Evolutionary conservation across 2,113 vertebrate species (phyloP).

Genomic region (Sus scrofa): DNA sequence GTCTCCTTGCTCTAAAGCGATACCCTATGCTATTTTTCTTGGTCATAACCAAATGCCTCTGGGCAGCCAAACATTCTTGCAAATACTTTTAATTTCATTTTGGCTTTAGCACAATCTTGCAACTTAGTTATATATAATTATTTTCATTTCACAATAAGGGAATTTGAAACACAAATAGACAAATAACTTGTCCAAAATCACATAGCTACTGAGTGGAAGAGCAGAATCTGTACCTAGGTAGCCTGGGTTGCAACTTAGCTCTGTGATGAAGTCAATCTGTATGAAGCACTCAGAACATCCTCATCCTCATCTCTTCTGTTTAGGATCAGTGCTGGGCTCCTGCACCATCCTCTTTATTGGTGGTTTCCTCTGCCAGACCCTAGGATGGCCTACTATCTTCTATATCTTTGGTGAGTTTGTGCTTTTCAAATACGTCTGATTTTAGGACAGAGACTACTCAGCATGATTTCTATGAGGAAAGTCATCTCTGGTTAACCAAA

Average conservation of each 20-base stretch:
- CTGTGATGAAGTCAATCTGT: rapidly evolving
- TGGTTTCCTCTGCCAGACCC: conserved; percentile 87
- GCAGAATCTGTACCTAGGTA: not conserved
- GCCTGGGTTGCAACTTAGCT: not conserved
- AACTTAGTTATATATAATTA: not conserved
- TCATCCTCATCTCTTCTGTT: not conserved
- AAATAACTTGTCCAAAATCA: not conserved
- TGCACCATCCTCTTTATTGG: conserved; percentile 88
- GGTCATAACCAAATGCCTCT: not conserved
- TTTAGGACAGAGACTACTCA: not conserved
- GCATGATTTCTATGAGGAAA: not conserved
- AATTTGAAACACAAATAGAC: not conserved
- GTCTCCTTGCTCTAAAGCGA: not conserved
- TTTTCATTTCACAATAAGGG: not conserved
- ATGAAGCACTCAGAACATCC: not conserved
- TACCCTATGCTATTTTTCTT: not conserved
- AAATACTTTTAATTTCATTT: not conserved
- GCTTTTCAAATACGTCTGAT: not conserved
- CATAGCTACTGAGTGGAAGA: not conserved
- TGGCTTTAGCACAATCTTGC: not conserved
- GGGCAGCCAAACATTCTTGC: not conserved
- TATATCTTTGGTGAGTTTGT: conserved; percentile 89
- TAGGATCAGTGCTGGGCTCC: conserved; percentile 87
- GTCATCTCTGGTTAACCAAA: not conserved
- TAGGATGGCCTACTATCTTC: conserved; percentile 92